Evolutionary conservation across 2,888 invertebrate species (phyloP), one percentile per base, ranked within the genome.

Genomic region (Polydesmus complanatus): DNA sequence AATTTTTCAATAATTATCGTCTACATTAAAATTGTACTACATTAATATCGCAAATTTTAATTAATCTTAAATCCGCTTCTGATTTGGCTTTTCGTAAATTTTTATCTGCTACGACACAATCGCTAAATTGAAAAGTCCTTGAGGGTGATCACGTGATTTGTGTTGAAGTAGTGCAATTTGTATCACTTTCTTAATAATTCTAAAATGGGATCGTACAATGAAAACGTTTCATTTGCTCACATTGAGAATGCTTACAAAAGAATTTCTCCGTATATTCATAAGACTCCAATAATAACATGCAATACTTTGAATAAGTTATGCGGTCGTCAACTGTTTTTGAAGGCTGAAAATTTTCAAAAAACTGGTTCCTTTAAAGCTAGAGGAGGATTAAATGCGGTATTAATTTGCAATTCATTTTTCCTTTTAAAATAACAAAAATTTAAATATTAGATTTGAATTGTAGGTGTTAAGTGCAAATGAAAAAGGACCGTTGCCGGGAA

Each of bases 311-410:
- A 65, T 56, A 18, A n/a, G 26, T 27, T 64, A 19, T 5, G 54
- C 3, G 55, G 60, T 18, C 14, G 53, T 21, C 19, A 65, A 19
- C 62, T 70, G 3, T 69, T 60, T 60, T 70, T 73, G 64, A 73
- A 73, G 65, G 68, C 68, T 49, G 72, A 72, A 58, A 68, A 69
- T 64, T 64, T 72, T 3, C 73, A 73, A 64, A 72, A 72, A 64
- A 72, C 72, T 8, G 73, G 73, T 11, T 68, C 70, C 50, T 73
- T 73, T 66, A 73, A 73, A 65, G 69, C 69, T 14, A 63, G 72
- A 5, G 72, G 73, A 3, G 73, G 72, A 2, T 63, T 69, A 25
- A 71, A 72, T 65, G 70, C 71, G 47, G 69, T 69, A 54, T 61
- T 65, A 52, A 8, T 49, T 8, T 49, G 54, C 5, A 14, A 22